A percentile compares a stretch with the other conserved stretches of the same genome.
Evolutionary conservation across 2,888 invertebrate genomes (phyloP).

Genomic region (Acanthopleura granulata): DNA sequence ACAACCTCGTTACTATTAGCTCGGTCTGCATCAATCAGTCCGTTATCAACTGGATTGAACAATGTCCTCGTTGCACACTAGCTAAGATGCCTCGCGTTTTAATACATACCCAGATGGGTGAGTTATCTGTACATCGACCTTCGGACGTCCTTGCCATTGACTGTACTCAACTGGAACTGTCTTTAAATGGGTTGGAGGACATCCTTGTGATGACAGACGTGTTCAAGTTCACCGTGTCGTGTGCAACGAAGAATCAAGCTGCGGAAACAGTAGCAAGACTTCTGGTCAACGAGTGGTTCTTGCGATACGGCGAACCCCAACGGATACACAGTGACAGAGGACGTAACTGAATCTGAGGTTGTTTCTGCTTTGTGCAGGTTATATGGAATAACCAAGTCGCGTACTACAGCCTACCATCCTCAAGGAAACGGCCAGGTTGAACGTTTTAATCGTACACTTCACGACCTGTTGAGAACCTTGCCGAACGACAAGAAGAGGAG

Average conservation of each 20-base stretch:
- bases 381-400: neutral
- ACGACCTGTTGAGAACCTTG: neutral
- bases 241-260: neutral
- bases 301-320: neutral
- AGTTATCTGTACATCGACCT: neutral
- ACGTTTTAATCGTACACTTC: constrained; percentile 6
- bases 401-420: constrained; percentile 13
- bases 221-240: neutral
- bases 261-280: neutral
- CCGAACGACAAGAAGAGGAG: constrained; percentile 10
- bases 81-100: neutral
- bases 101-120: neutral
- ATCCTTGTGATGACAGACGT: constrained; percentile 21
- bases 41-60: neutral
- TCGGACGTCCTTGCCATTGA: neutral
- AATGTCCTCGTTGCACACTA: constrained; percentile 1
- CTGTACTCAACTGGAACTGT: constrained; percentile 6
- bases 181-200: constrained; percentile 21
- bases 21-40: neutral
- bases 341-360: neutral
- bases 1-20: constrained; percentile 1
- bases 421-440: constrained; percentile 3
- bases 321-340: constrained; percentile 14
- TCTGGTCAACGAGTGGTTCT: constrained; percentile 20
- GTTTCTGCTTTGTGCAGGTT: constrained; percentile 2